Percentiles rank a stretch among this genome's conserved stretches.
These are phyloP conservation scores for Brachylomia viminalis DNA, from an alignment of 2,888 invertebrate genomes.

Conservation along the genomic window DNA sequence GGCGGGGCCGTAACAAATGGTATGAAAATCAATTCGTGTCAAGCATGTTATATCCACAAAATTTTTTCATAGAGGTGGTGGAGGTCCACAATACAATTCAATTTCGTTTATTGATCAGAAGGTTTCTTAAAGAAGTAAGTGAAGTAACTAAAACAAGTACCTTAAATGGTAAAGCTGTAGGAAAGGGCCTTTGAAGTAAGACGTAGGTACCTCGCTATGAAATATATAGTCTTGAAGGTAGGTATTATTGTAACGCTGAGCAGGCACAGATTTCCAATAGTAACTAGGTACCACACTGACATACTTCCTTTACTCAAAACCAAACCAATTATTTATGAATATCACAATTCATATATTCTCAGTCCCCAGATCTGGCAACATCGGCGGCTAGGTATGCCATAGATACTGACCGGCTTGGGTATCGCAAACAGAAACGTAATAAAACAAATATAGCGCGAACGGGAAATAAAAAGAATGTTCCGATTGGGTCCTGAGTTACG, in stretches of 20 bases:
- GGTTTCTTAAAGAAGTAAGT: too few relatives aligned
- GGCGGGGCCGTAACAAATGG: too few relatives aligned
- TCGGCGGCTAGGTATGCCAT: constrained; percentile 37
- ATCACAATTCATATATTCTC: background rate
- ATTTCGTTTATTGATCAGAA: too few relatives aligned
- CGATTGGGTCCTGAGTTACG: constrained; percentile 24
- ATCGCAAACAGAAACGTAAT: constrained; percentile 71
- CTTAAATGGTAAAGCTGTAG: too few relatives aligned
- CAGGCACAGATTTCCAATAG: background rate
- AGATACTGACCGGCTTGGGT: constrained; percentile 61
- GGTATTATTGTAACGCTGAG: background rate
- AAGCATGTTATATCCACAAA: too few relatives aligned
- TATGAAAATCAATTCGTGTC: too few relatives aligned
- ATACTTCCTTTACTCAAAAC: background rate
- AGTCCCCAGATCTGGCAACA: constrained; percentile 34
- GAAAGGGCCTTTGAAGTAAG: too few relatives aligned
- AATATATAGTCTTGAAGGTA: background rate
- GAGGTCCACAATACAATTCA: too few relatives aligned
- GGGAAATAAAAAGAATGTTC: constrained; percentile 61
- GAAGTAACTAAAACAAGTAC: too few relatives aligned
- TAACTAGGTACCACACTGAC: background rate
- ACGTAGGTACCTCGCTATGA: too few relatives aligned
- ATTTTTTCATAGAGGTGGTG: too few relatives aligned
- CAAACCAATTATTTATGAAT: background rate
- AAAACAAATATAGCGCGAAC: constrained; percentile 71